Percentiles rank a stretch among this genome's conserved stretches.
Evolutionary conservation across 1,140 invertebrate genomes (phyloP).

Genomic region (Holotrichia oblita): DNA sequence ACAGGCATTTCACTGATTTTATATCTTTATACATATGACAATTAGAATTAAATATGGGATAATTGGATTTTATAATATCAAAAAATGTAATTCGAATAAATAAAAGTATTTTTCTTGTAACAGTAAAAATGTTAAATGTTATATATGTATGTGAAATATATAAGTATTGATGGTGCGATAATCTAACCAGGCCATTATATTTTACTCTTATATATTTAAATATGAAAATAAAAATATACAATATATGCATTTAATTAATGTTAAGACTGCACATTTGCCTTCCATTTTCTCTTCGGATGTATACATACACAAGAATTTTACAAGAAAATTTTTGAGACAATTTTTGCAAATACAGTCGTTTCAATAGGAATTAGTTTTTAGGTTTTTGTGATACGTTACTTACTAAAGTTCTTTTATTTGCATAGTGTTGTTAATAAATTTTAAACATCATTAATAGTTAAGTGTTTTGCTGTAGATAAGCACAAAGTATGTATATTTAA

Average conservation of each 20-base stretch:
- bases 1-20: background rate
- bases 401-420: background rate
- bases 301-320: slow-evolving; percentile 37
- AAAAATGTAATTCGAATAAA: background rate
- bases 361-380: slow-evolving; percentile 30
- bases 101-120: slow-evolving; percentile 4
- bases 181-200: background rate
- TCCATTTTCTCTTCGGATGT: slow-evolving; percentile 49
- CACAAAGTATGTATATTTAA: no score
- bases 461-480: background rate
- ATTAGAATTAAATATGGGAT: background rate
- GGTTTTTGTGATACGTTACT: background rate
- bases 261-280: slow-evolving; percentile 53
- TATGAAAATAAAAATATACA: background rate
- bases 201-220: slow-evolving; percentile 3
- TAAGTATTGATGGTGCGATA: slow-evolving; percentile 10
- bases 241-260: slow-evolving; percentile 40
- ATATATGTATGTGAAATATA: slow-evolving; percentile 19
- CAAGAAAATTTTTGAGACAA: slow-evolving; percentile 31
- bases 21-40: background rate
- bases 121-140: slow-evolving; percentile 21
- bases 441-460: background rate
- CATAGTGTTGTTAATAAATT: background rate
- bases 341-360: slow-evolving; percentile 49
- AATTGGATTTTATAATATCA: background rate